Base-by-base conservation (phyloP, 2,888 invertebrate genomes). In the Phortica okadai region DNA sequence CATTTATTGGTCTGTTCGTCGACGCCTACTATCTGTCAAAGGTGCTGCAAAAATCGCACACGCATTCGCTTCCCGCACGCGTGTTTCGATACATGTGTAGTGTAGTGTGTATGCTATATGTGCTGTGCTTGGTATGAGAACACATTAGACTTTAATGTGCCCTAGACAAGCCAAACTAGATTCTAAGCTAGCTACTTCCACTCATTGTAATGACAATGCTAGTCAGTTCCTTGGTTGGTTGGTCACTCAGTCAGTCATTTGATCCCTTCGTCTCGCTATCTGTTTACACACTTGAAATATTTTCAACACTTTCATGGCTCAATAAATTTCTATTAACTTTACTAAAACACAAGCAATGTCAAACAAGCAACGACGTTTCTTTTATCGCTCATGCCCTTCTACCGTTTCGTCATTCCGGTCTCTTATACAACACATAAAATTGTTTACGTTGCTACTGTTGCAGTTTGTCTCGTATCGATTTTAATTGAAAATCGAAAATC, bases 401-500 rank as follows among this genome's bases (percentile, higher is more conserved):
- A n/a, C 64, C 54, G 70, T 10, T 75, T 41, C 74, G 33, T 33
- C 33, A 33, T 33, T 33, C 33, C 33, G 33, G 33, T 33, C 33
- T 33, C 33, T 33, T 33, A 33, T 5, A 33, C 33, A 33, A 11
- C 50, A 50, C 50, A 14, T 50, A 50, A 50, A 50, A 50, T 50
- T 73, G 74, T 64, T 75, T 59, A 79, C n/a, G 14, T 56, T 79
- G 72, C 73, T 75, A 25, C 64, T 77, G 72, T 79, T 74, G 77
- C 69, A 77, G 76, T 75, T 74, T 76, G 73, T 66, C 78, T 74
- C 80, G 82, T 82, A 88, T 86, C 82, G 84, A 82, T 84, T 88
- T 90, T 89, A 89, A 89, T 89, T 89, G 89, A 89, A 89, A 88
- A 88, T 88, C 83, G 87, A 85, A 87, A 86, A 88, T 87, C 83